Evolutionary conservation across 2,888 invertebrate genomes (phyloP).

Genomic region (Ophioninae sp.): DNA sequence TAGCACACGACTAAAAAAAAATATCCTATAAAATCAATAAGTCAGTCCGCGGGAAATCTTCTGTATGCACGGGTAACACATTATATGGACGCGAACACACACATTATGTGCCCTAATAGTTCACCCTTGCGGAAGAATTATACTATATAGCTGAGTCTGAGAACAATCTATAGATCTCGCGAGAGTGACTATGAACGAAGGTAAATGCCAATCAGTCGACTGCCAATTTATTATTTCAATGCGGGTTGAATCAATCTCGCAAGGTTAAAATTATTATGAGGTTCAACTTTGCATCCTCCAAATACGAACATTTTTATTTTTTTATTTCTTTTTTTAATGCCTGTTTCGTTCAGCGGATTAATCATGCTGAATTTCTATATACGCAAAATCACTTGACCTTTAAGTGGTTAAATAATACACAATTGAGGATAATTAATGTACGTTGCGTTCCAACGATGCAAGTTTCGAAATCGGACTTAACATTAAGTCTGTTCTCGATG

Average conservation of each 20-base stretch:
- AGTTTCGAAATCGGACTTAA: too few species aligned
- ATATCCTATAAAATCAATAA: conserved; percentile 73
- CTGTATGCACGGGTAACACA: conserved; percentile 52
- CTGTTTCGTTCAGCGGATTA: background rate
- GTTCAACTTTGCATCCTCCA: background rate
- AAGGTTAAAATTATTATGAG: conserved; percentile 58
- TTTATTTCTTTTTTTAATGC: background rate
- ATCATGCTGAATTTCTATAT: too few species aligned
- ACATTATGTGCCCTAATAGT: conserved; percentile 76
- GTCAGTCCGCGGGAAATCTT: conserved; percentile 65
- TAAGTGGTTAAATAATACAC: too few species aligned
- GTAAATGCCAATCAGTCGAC: conserved; percentile 64
- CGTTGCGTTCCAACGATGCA: too few species aligned
- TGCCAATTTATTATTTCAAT: conserved; percentile 65
- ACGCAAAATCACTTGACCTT: too few species aligned
- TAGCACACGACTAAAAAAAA: conserved; percentile 51
- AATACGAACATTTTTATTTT: conserved; percentile 1
- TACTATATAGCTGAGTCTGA: conserved; percentile 52
- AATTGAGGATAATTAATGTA: too few species aligned
- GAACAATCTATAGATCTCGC: conserved; percentile 50
- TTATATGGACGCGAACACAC: conserved; percentile 49
- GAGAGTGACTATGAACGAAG: conserved; percentile 58
- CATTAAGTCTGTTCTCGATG: too few species aligned
- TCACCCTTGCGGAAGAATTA: conserved; percentile 71
- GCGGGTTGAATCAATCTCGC: conserved; percentile 61